phyloP scores from a whole-genome alignment of 2,888 invertebrate genomes.

The Fabriciana adippe region DNA sequence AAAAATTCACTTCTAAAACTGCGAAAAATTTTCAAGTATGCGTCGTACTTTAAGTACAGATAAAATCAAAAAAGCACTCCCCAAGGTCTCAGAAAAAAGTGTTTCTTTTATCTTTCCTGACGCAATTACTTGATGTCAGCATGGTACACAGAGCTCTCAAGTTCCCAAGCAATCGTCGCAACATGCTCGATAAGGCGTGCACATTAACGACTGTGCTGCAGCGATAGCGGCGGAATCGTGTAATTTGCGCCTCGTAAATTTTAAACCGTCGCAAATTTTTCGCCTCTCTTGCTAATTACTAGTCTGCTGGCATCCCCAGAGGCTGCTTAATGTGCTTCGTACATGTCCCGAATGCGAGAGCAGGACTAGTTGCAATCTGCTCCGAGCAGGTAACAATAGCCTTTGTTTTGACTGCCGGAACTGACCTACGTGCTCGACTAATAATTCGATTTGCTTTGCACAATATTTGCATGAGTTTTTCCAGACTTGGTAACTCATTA shows the following conservation, averaged over 20 bases:
- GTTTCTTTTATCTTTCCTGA: conserved; percentile 50
- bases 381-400: conserved; percentile 70
- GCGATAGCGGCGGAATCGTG: conserved; percentile 78
- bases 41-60: too few species aligned
- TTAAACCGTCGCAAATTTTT: conserved; percentile 81
- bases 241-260: conserved; percentile 83
- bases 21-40: too few species aligned
- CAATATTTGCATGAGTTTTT: conserved; percentile 43
- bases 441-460: conserved; percentile 55
- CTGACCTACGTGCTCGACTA: conserved; percentile 63
- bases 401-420: conserved; percentile 73
- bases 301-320: conserved; percentile 75
- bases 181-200: conserved; percentile 75
- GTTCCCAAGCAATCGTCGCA: conserved; percentile 49
- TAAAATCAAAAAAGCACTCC: too few species aligned
- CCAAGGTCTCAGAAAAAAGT: too few species aligned
- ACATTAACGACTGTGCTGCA: conserved; percentile 76
- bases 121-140: conserved; percentile 62
- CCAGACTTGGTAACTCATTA: conserved; percentile 14
- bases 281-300: conserved; percentile 80
- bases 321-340: conserved; percentile 77
- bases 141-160: conserved; percentile 35
- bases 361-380: conserved; percentile 66
- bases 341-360: conserved; percentile 77
- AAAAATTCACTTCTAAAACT: too few species aligned